These are phyloP conservation scores for Melierax canorus DNA, from an alignment of 2,113 vertebrate genomes.

Conservation along the genomic window DNA sequence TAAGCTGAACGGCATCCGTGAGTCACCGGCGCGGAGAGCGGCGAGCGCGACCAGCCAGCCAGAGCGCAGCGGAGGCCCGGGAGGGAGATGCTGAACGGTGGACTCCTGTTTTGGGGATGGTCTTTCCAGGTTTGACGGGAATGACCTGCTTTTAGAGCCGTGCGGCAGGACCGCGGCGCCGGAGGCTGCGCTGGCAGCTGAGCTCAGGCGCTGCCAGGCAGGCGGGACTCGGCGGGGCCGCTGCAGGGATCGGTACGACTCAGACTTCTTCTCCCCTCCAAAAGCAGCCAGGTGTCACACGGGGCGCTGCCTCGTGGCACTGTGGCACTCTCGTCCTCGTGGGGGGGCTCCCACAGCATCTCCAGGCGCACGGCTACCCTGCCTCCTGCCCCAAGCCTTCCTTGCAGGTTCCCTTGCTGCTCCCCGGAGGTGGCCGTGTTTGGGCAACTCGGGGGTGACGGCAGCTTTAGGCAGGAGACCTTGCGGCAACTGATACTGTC, in stretches of 20 bases:
- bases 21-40: not conserved
- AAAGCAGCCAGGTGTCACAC: not conserved
- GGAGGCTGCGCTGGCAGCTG: not conserved
- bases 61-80: not conserved
- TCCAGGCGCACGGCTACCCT: rapidly evolving
- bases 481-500: not conserved
- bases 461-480: not conserved
- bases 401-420: not conserved
- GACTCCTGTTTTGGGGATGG: not conserved
- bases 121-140: not conserved
- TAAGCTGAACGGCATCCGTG: slow-evolving; percentile 17
- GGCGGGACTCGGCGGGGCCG: not conserved
- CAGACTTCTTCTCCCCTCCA: not conserved
- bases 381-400: not conserved
- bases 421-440: rapidly evolving
- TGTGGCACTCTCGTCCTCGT: not conserved
- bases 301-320: not conserved
- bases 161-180: rapidly evolving
- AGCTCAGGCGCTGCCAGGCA: not conserved
- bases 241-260: not conserved
- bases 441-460: not conserved
- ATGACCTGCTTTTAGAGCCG: not conserved
- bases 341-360: not conserved
- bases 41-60: not conserved
- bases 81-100: not conserved